These are phyloP conservation scores for Caenorhabditis latens DNA, from an alignment of 1,140 invertebrate genomes.

Conservation along the genomic window DNA sequence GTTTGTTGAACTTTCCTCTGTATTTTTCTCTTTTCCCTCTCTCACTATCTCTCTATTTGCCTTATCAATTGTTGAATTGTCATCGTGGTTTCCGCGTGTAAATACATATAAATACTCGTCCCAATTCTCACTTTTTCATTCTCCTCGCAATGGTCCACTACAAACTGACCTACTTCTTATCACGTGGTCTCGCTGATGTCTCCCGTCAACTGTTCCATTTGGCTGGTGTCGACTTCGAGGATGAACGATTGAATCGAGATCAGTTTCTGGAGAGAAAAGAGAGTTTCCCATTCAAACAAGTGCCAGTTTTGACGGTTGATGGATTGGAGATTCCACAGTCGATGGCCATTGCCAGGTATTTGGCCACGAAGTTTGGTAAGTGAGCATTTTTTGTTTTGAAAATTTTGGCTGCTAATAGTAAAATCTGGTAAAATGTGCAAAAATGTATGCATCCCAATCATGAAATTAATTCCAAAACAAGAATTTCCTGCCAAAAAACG, in stretches of 20 bases:
- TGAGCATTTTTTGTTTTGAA: neutral
- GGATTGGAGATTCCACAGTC: slow-evolving; percentile 37
- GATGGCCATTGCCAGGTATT: slow-evolving; percentile 33
- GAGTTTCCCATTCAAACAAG: slow-evolving; percentile 19
- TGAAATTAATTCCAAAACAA: too few species aligned
- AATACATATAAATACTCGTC: too few species aligned
- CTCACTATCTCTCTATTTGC: too few species aligned
- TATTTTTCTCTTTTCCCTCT: too few species aligned
- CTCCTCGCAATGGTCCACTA: slow-evolving; percentile 21
- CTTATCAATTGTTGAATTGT: too few species aligned
- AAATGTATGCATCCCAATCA: too few species aligned
- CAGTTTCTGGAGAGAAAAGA: slow-evolving; percentile 31
- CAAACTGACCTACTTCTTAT: slow-evolving; percentile 32
- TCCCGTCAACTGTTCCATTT: slow-evolving; percentile 47
- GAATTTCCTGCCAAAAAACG: too few species aligned
- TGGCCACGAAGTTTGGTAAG: slow-evolving; percentile 41
- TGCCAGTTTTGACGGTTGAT: slow-evolving; percentile 47
- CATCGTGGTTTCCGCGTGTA: too few species aligned
- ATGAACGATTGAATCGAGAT: neutral
- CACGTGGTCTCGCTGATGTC: slow-evolving; percentile 5
- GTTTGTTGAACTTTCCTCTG: too few species aligned
- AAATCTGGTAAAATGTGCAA: too few species aligned
- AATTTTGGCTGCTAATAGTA: too few species aligned
- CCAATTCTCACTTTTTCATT: neutral
- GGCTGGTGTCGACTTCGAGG: slow-evolving; percentile 36